These are phyloP conservation scores for Perizoma flavofasciatum DNA, from an alignment of 2,888 invertebrate genomes.

Conservation along the genomic window DNA sequence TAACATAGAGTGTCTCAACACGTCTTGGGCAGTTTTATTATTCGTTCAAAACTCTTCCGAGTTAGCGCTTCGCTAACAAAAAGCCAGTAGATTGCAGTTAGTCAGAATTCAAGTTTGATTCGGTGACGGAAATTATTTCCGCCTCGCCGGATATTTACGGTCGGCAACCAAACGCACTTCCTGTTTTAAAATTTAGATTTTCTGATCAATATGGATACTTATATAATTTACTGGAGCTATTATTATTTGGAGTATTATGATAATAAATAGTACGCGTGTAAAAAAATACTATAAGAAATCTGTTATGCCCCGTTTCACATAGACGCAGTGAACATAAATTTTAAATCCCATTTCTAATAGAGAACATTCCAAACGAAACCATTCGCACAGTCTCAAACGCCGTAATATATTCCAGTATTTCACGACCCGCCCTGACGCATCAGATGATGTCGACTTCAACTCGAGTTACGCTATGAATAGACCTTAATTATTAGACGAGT, in stretches of 20 bases:
- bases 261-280: too few relatives aligned
- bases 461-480: conserved; percentile 45
- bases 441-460: conserved; percentile 29
- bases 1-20: too few relatives aligned
- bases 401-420: not conserved
- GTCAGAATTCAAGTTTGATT: not conserved
- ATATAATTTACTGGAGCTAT: not conserved
- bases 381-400: too few relatives aligned
- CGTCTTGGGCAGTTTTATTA: too few relatives aligned
- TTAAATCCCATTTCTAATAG: too few relatives aligned
- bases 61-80: too few relatives aligned
- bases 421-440: conserved; percentile 12
- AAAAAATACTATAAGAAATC: too few relatives aligned
- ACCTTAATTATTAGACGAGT: conserved; percentile 47
- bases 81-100: not conserved
- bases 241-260: too few relatives aligned
- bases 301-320: too few relatives aligned
- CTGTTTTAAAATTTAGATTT: not conserved
- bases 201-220: not conserved
- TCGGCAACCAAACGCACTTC: not conserved
- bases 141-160: not conserved
- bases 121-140: not conserved
- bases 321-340: too few relatives aligned
- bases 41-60: too few relatives aligned
- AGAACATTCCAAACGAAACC: too few relatives aligned